phyloP scores from a whole-genome alignment of 2,113 vertebrate species.

The Spea multiplicata region DNA sequence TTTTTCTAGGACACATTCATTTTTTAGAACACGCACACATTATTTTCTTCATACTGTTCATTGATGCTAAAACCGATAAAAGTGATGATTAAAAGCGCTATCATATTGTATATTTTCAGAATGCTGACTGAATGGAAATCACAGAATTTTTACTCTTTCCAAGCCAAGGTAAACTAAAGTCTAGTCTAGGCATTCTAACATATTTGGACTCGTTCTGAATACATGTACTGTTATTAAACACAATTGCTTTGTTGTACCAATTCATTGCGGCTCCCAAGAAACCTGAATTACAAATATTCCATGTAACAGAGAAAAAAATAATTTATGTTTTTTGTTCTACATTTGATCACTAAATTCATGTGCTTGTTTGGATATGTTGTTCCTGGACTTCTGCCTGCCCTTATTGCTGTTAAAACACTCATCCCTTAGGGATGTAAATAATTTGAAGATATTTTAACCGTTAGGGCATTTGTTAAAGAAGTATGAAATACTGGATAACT shows the following conservation, averaged over 20 bases:
- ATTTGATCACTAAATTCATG: background rate
- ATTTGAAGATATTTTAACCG: conserved; percentile 4
- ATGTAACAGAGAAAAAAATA: conserved; percentile 29
- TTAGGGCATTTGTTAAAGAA: too few relatives aligned
- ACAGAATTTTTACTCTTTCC: too few relatives aligned
- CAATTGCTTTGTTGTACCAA: conserved; percentile 36
- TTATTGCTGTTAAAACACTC: conserved; percentile 22
- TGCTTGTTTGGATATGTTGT: conserved; percentile 34
- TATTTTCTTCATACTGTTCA: too few relatives aligned
- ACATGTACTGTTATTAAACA: background rate
- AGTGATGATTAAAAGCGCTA: too few relatives aligned
- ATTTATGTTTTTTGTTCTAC: conserved; percentile 21
- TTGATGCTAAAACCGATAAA: too few relatives aligned
- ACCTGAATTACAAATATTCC: conserved; percentile 8
- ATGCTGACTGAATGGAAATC: too few relatives aligned
- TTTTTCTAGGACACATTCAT: too few relatives aligned
- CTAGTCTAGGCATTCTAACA: conserved; percentile 1
- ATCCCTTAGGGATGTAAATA: conserved; percentile 16
- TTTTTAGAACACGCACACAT: too few relatives aligned
- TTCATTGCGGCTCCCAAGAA: conserved; percentile 2
- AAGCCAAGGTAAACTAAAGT: too few relatives aligned
- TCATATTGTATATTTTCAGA: too few relatives aligned
- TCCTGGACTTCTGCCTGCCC: conserved; percentile 37
- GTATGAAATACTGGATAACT: background rate
- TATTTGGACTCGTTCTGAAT: conserved; percentile 6